Base-by-base conservation (phyloP, 2,888 invertebrate species). In the Acanthosepion lycidas region DNA sequence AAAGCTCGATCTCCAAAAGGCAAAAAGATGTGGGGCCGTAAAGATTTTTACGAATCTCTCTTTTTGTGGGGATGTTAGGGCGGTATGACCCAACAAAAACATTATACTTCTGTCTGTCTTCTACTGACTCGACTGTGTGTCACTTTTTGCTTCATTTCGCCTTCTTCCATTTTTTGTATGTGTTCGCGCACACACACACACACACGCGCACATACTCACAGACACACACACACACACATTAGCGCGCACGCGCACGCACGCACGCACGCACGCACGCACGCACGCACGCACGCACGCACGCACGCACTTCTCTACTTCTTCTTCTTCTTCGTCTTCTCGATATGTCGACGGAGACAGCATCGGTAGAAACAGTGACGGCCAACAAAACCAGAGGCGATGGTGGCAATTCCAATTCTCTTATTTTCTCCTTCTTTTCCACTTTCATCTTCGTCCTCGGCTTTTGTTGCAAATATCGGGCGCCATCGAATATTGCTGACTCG, bases 401-500 rank as follows among this genome's bases (percentile, higher is more conserved):
- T n/a, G 18, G 8, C 78, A n/a, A 18, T n/a, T 28, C 28, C 18
- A n/a, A n/a, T n/a, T n/a, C 28, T 78, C n/a, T n/a, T 15, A n/a
- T n/a, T n/a, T 28, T 15, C 18, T 8, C 78, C n/a, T 78, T 78
- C n/a, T 28, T 28, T 78, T 9, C n/a, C 1, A 0, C 15, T n/a
- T 28, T n/a, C 78, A 8, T 78, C 78, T 78, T 78, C 78, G 28
- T 78, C 78, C 12, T 28, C n/a, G 3, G n/a, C n/a, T 78, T 78
- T 78, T n/a, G 78, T n/a, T 78, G 8, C 8, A 78, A 78, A 78
- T 78, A 78, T 78, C 78, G 78, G 78, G 78, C 78, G n/a, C 78
- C 78, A 78, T 78, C 78, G 78, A 78, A 78, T 78, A 78, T 78
- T 78, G 78, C 78, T 78, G 78, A 78, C 78, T 78, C 78, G 78